Evolutionary conservation across 1,140 invertebrate genomes (phyloP).

Genomic region (Himalopsyche phryganea): DNA sequence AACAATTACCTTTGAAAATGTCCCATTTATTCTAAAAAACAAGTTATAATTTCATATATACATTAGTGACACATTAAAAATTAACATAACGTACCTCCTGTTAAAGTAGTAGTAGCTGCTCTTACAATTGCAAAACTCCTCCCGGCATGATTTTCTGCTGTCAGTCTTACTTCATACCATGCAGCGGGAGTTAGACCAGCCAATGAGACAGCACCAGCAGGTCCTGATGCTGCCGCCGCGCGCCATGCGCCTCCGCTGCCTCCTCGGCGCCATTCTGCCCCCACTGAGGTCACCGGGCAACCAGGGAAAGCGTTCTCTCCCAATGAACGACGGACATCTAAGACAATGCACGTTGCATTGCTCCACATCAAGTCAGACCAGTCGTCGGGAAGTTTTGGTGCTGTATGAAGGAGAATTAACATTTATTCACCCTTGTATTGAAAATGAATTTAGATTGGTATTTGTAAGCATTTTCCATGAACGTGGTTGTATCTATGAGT

Average conservation of each 20-base stretch:
- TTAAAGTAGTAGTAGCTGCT: conserved; percentile 71
- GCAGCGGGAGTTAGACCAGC: conserved; percentile 66
- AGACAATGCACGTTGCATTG: conserved; percentile 51
- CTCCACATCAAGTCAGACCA: conserved; percentile 48
- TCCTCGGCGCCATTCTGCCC: conserved; percentile 42
- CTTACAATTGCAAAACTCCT: conserved; percentile 61
- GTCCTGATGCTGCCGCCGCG: conserved; percentile 38
- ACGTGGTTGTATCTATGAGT: no score
- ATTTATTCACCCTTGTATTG: no score
- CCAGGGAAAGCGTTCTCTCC: conserved; percentile 1
- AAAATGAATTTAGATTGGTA: no score
- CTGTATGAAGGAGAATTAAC: conserved; percentile 31
- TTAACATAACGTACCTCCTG: conserved; percentile 68
- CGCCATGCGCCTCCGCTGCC: conserved; percentile 40
- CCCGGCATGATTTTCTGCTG: conserved; percentile 74
- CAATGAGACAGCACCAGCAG: conserved; percentile 44
- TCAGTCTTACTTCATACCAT: conserved; percentile 68
- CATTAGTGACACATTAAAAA: no score
- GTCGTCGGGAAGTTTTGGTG: conserved; percentile 51
- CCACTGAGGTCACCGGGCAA: conserved; percentile 28
- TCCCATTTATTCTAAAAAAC: no score
- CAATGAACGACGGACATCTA: conserved; percentile 50
- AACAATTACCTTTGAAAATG: no score
- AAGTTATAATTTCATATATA: no score
- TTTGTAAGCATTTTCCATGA: no score